These are phyloP conservation scores for Steinernema carpocapsae DNA, from an alignment of 2,888 invertebrate species.

Conservation along the genomic window DNA sequence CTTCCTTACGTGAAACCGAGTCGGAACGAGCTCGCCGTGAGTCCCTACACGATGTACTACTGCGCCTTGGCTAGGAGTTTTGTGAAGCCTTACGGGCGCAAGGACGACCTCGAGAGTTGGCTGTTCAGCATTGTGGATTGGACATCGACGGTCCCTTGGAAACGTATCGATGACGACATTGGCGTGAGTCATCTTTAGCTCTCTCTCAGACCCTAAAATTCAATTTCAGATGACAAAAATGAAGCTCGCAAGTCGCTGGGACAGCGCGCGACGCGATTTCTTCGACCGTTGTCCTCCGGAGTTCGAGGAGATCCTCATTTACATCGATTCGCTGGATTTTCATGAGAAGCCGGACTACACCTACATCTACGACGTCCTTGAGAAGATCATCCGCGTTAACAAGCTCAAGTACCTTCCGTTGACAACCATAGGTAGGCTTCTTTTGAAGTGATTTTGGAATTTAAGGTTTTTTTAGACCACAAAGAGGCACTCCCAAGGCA, in stretches of 20 bases:
- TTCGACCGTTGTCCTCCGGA: neutral
- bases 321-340: constrained; percentile 7
- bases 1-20: neutral
- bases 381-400: neutral
- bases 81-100: neutral
- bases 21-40: neutral
- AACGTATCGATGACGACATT: neutral
- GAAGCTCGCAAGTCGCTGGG: constrained; percentile 1
- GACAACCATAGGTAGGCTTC: neutral
- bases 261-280: neutral
- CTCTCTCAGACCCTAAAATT: neutral
- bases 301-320: neutral
- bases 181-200: neutral
- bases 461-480: neutral
- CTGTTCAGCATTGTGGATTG: neutral
- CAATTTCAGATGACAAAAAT: neutral
- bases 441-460: neutral
- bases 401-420: constrained; percentile 7
- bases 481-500: neutral
- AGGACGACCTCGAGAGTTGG: constrained; percentile 21
- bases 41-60: constrained; percentile 19
- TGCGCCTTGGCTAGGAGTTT: neutral
- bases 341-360: constrained; percentile 9
- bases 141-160: neutral
- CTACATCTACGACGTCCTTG: constrained; percentile 8